Percentiles rank a stretch among this genome's conserved stretches.
Evolutionary conservation across 2,888 invertebrate genomes (phyloP).

Genomic region (Acleris emargana): DNA sequence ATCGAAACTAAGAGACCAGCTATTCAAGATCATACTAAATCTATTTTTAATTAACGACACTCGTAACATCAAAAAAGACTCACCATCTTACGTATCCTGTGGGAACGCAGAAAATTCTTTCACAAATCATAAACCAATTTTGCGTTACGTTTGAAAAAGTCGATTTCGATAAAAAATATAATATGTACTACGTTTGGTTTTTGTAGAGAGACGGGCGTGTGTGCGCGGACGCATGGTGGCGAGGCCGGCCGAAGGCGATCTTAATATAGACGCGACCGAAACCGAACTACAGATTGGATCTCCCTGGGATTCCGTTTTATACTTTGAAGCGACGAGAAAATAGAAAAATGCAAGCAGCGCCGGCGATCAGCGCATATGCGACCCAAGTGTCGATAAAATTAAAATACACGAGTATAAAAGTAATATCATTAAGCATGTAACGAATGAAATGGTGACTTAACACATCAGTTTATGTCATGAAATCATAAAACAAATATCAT

Average conservation of each 20-base stretch:
- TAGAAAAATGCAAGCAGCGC: conserved; percentile 47
- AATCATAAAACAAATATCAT: no score
- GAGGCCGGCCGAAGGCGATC: conserved; percentile 73
- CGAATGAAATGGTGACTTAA: no score
- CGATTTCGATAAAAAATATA: conserved; percentile 75
- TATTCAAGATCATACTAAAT: conserved; percentile 48
- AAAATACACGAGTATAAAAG: no score
- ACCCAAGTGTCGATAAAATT: conserved; percentile 41
- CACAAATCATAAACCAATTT: conserved; percentile 45
- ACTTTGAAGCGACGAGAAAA: conserved; percentile 51
- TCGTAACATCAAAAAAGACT: conserved; percentile 43
- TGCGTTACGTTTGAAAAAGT: conserved; percentile 58
- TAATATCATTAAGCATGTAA: no score
- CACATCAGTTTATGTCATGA: no score
- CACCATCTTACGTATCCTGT: conserved; percentile 50
- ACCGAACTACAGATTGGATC: conserved; percentile 62
- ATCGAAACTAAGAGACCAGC: conserved; percentile 40
- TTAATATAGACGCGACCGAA: conserved; percentile 78
- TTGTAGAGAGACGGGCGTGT: conserved; percentile 63
- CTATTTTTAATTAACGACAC: conserved; percentile 50
- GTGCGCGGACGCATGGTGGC: conserved; percentile 72
- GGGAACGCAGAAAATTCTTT: conserved; percentile 31
- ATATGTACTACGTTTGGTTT: conserved; percentile 78
- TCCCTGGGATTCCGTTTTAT: conserved; percentile 70
- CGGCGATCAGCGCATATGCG: conserved; percentile 54